These are phyloP conservation scores for Heterotis niloticus DNA, from an alignment of 2,113 vertebrate species.

Conservation along the genomic window DNA sequence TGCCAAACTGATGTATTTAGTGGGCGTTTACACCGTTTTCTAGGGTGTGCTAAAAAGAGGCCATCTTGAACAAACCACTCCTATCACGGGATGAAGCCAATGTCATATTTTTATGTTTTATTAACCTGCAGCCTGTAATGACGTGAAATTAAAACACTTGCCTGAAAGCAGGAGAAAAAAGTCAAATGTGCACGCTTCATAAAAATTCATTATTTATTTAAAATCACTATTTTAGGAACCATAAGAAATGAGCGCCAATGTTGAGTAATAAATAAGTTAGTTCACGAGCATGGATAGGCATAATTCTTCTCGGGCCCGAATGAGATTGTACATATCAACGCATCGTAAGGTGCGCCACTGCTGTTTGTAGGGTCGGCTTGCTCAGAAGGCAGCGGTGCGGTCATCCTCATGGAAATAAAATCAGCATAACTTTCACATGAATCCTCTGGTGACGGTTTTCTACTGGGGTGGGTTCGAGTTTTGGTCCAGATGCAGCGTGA, in stretches of 20 bases:
- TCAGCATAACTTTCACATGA: constrained; percentile 6
- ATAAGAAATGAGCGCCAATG: background rate
- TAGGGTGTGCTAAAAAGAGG: background rate
- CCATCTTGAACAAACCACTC: too few species aligned
- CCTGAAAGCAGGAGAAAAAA: too few species aligned
- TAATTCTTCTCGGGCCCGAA: background rate
- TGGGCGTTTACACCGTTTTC: background rate
- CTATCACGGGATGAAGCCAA: background rate
- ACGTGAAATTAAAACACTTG: background rate
- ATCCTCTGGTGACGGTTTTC: background rate
- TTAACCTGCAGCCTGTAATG: background rate
- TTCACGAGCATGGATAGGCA: too few species aligned
- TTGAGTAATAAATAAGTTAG: too few species aligned
- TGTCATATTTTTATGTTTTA: background rate
- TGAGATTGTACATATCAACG: background rate
- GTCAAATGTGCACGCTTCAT: too few species aligned
- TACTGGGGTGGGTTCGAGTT: background rate
- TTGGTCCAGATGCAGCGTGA: background rate
- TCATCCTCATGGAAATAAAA: background rate
- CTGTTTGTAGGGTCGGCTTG: background rate
- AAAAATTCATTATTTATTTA: too few species aligned
- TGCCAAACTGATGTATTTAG: background rate
- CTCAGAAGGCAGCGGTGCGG: background rate
- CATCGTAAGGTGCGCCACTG: background rate
- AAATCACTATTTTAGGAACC: background rate